These are phyloP conservation scores for Philereme vetulata DNA, from an alignment of 2,888 invertebrate genomes.

Conservation along the genomic window DNA sequence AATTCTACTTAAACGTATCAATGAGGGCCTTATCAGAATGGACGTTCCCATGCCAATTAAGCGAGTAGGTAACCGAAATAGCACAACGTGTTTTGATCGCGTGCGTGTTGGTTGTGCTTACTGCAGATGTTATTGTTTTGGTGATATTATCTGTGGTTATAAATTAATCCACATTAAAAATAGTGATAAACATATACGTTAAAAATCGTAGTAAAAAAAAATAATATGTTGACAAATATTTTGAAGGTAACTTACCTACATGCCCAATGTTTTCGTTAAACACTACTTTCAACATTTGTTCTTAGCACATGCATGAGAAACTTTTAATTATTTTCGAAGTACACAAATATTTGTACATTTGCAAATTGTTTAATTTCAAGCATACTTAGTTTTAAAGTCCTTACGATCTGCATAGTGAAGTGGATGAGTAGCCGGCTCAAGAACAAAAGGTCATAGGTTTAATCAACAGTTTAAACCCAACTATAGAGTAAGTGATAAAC, in stretches of 20 bases:
- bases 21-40: conserved; percentile 47
- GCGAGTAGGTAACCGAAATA: conserved; percentile 60
- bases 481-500: neutral
- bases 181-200: too few relatives aligned
- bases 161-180: too few relatives aligned
- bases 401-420: conserved; percentile 9
- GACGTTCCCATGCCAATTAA: conserved; percentile 49
- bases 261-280: too few relatives aligned
- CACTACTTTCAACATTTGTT: too few relatives aligned
- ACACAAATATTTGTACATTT: too few relatives aligned
- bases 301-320: too few relatives aligned
- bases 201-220: too few relatives aligned
- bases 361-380: neutral
- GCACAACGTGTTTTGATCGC: conserved; percentile 60
- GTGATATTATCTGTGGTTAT: neutral
- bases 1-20: conserved; percentile 33
- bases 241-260: too few relatives aligned
- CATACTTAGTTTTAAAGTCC: neutral
- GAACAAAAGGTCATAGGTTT: conserved; percentile 3
- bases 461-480: neutral
- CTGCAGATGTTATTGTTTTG: conserved; percentile 17
- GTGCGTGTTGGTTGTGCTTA: conserved; percentile 60
- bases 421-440: conserved; percentile 6
- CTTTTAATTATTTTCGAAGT: too few relatives aligned
- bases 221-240: too few relatives aligned